Conservation (phyloP, 2,888 invertebrate species). For the Agrochola circellaris region DNA sequence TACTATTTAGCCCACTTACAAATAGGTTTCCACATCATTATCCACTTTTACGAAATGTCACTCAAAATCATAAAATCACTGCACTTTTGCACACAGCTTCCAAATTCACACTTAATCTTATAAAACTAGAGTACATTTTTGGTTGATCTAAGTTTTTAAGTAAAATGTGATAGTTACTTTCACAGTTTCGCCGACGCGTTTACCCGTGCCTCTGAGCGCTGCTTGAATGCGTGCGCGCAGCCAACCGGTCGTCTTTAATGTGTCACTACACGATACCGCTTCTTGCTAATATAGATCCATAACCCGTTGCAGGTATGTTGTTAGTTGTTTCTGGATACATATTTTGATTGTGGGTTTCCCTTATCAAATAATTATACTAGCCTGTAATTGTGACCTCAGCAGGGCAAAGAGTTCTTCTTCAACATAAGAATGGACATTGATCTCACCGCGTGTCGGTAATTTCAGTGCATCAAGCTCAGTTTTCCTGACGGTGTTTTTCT, state of each 20-base stretch:
- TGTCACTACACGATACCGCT: conserved; percentile 32
- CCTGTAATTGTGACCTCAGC: not conserved
- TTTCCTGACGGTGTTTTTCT: not conserved
- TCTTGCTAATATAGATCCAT: conserved; percentile 21
- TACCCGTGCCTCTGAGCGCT: conserved; percentile 29
- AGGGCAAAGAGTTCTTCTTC: not conserved
- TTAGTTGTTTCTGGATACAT: not conserved
- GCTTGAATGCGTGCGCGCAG: conserved; percentile 55
- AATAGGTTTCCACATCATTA: conserved; percentile 22
- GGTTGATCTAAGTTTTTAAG: conserved; percentile 6
- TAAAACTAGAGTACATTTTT: conserved; percentile 2
- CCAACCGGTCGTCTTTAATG: conserved; percentile 49
- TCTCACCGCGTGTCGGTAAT: not conserved
- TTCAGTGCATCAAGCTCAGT: not conserved
- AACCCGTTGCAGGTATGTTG: not conserved
- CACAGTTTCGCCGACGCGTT: conserved; percentile 47
- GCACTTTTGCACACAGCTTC: conserved; percentile 11
- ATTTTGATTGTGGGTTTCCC: not conserved
- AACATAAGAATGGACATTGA: not conserved
- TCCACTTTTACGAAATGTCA: conserved; percentile 20
- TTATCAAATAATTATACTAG: not conserved
- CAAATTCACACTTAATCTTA: conserved; percentile 27
- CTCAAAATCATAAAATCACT: conserved; percentile 24
- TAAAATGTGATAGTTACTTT: conserved; percentile 53
- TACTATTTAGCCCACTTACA: conserved; percentile 61